Evolutionary conservation across 2,113 vertebrate genomes (phyloP).

Genomic region (Rallus limicola): DNA sequence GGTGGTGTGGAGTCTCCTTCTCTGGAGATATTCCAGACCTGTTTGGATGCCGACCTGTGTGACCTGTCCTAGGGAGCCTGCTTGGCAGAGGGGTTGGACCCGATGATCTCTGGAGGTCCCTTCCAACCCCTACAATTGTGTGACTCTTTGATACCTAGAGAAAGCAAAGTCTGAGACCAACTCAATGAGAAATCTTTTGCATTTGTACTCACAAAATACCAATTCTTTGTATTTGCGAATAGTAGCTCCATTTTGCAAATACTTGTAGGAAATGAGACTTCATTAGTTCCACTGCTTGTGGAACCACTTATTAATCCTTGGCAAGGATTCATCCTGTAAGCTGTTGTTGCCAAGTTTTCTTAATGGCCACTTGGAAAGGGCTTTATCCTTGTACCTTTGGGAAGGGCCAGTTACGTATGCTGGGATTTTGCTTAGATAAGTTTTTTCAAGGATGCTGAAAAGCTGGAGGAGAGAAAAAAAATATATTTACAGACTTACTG

Average conservation of each 20-base stretch:
- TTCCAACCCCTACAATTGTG: too few species aligned
- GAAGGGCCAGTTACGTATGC: background rate
- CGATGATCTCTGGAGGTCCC: too few species aligned
- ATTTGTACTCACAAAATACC: background rate
- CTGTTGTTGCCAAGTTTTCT: constrained; percentile 26
- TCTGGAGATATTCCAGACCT: too few species aligned
- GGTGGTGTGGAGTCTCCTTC: too few species aligned
- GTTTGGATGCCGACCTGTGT: too few species aligned
- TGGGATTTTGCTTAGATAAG: constrained; percentile 4
- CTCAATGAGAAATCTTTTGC: background rate
- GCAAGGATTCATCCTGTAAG: background rate
- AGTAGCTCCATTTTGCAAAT: constrained; percentile 18
- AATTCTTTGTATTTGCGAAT: constrained; percentile 1
- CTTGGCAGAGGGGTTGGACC: too few species aligned
- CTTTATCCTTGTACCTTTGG: constrained; percentile 17
- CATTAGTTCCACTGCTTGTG: constrained; percentile 3
- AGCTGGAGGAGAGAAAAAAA: background rate
- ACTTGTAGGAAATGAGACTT: background rate
- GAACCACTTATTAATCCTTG: constrained; percentile 49
- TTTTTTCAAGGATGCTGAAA: constrained; percentile 28
- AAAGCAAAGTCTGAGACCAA: background rate
- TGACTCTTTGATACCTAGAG: background rate
- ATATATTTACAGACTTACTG: background rate
- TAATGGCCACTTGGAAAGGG: constrained; percentile 16
- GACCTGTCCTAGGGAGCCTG: too few species aligned